These are phyloP conservation scores for Harmothoe impar DNA, from an alignment of 2,888 invertebrate species.

Conservation along the genomic window DNA sequence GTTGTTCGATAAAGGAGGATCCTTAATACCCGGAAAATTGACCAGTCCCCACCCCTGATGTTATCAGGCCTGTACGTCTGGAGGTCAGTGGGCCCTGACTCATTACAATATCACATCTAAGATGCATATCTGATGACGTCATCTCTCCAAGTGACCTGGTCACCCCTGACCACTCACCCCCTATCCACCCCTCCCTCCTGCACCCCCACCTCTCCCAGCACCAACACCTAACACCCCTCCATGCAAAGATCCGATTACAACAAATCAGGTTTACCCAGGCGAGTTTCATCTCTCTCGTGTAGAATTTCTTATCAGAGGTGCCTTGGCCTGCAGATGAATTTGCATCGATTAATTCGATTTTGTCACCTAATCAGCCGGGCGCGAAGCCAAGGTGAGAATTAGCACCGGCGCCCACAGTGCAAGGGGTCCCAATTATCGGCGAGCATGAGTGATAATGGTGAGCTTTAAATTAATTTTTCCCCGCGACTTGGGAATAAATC, in stretches of 20 bases:
- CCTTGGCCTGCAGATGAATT: slow-evolving; percentile 29
- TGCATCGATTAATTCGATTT: slow-evolving; percentile 59
- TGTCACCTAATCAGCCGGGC: slow-evolving; percentile 32
- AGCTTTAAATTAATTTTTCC: slow-evolving; percentile 40
- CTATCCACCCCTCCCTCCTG: background rate
- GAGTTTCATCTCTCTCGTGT: slow-evolving; percentile 12
- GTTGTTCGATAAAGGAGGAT: too few relatives aligned
- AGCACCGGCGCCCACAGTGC: background rate
- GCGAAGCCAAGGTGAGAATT: slow-evolving; percentile 39
- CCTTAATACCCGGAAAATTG: too few relatives aligned
- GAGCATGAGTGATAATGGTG: background rate
- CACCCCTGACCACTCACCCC: slow-evolving; percentile 16
- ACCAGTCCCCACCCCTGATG: too few relatives aligned
- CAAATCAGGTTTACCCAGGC: slow-evolving; percentile 56
- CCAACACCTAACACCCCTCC: slow-evolving; percentile 29
- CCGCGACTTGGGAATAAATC: slow-evolving; percentile 24
- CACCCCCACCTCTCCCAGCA: background rate
- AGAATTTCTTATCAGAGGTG: background rate
- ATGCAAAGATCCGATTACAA: slow-evolving; percentile 47
- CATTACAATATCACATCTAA: slow-evolving; percentile 18
- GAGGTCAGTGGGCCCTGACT: slow-evolving; percentile 6
- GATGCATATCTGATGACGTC: slow-evolving; percentile 12
- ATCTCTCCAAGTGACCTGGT: slow-evolving; percentile 4
- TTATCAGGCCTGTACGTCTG: background rate
- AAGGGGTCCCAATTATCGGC: slow-evolving; percentile 32